These are phyloP conservation scores for Regulus satrapa DNA, from an alignment of 2,113 vertebrate genomes.

Conservation along the genomic window DNA sequence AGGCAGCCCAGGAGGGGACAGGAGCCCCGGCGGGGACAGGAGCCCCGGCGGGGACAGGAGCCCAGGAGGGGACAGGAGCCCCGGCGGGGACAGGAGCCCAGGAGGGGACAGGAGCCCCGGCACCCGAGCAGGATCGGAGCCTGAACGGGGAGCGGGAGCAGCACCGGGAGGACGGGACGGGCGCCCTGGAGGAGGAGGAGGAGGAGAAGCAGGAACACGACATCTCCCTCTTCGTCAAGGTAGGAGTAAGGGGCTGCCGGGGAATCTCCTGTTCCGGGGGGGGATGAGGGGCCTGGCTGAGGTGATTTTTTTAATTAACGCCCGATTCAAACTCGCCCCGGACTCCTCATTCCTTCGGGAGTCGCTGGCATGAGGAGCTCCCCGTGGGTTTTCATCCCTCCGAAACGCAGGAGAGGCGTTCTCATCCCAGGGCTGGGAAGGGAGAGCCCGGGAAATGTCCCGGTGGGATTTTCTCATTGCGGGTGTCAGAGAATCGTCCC, in stretches of 20 bases:
- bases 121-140: too few relatives aligned
- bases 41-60: too few relatives aligned
- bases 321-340: background rate
- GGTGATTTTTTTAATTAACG: background rate
- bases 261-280: background rate
- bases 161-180: background rate
- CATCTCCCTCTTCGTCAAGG: constrained; percentile 89
- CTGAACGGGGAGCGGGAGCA: background rate
- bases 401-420: background rate
- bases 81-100: background rate
- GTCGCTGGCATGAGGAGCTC: background rate
- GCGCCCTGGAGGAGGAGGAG: background rate
- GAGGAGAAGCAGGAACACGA: constrained; percentile 67
- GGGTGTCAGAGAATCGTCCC: background rate
- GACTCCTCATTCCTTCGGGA: background rate
- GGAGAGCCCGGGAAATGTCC: background rate
- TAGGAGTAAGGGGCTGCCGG: background rate
- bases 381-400: background rate
- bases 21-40: too few relatives aligned
- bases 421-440: background rate
- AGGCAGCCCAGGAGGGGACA: too few relatives aligned
- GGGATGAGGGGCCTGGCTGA: background rate
- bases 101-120: background rate
- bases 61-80: background rate
- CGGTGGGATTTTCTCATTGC: background rate